Conservation (phyloP, 1,140 invertebrate species). For the Drosophila elegans region DNA sequence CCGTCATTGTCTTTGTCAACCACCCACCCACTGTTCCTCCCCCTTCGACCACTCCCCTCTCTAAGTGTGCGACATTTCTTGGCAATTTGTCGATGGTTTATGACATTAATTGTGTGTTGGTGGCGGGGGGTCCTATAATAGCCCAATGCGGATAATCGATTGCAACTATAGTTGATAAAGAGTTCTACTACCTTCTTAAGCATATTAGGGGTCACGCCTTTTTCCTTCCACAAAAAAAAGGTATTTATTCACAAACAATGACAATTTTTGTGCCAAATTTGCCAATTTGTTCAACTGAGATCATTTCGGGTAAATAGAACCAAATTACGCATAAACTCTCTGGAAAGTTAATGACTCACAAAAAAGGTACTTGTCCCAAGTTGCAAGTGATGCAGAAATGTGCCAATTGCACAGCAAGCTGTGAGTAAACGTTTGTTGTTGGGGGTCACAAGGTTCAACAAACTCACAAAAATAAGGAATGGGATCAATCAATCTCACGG, state of each 20-base stretch:
- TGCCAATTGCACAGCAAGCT: conserved; percentile 64
- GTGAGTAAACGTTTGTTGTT: not conserved
- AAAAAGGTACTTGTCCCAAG: conserved; percentile 24
- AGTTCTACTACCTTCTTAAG: not conserved
- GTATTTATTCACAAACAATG: conserved; percentile 49
- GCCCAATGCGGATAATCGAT: conserved; percentile 11
- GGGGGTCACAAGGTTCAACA: conserved; percentile 10
- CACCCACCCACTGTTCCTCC: conserved; percentile 8
- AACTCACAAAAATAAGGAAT: conserved; percentile 6
- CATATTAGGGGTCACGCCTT: not conserved
- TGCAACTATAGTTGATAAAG: conserved; percentile 3
- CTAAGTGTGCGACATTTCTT: conserved; percentile 56
- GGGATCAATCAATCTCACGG: not conserved
- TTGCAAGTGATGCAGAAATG: conserved; percentile 80
- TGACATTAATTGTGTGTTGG: conserved; percentile 59
- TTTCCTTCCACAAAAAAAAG: not conserved
- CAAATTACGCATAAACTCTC: conserved; percentile 52
- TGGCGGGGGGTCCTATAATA: conserved; percentile 21
- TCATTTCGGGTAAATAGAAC: conserved; percentile 34
- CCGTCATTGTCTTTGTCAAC: conserved; percentile 61
- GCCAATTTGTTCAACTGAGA: conserved; percentile 20
- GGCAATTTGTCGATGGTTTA: conserved; percentile 58
- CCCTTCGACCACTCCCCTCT: not conserved
- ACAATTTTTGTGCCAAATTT: conserved; percentile 47
- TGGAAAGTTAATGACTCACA: conserved; percentile 60